phyloP scores from a whole-genome alignment of 2,797 vertebrate species.

The Bradypus variegatus region DNA sequence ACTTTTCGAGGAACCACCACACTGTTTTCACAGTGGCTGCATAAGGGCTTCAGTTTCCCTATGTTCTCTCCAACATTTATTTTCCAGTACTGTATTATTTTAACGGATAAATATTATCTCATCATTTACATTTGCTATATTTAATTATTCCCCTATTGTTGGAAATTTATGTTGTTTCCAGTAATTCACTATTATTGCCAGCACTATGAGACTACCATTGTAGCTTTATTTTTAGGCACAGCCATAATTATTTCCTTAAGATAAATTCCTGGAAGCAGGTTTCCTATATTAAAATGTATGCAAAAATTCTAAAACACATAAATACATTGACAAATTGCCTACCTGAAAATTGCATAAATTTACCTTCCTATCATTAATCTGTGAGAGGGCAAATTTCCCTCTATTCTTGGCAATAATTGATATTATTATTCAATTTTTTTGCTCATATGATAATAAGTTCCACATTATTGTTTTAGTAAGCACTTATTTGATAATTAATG shows the following conservation, averaged over 20 bases:
- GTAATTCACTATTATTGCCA: not conserved
- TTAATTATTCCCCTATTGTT: not conserved
- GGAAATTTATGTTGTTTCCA: not conserved
- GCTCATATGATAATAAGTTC: not conserved
- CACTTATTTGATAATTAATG: not conserved
- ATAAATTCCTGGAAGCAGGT: not conserved
- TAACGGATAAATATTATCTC: not conserved
- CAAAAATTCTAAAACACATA: not conserved
- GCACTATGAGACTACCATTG: not conserved
- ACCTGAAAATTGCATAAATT: not conserved
- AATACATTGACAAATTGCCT: not conserved
- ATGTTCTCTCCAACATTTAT: too few species aligned
- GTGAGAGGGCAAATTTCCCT: not conserved
- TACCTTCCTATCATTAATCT: not conserved
- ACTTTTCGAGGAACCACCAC: too few species aligned
- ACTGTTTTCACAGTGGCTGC: too few species aligned
- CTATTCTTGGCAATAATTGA: not conserved
- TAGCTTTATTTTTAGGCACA: not conserved
- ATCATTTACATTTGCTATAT: not conserved
- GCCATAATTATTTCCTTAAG: not conserved
- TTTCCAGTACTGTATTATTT: not conserved
- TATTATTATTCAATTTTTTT: constrained; percentile 16
- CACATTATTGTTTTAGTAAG: not conserved
- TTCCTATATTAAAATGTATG: not conserved
- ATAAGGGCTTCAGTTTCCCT: too few species aligned